phyloP scores from a whole-genome alignment of 2,113 vertebrate genomes.

The Cinclus mexicanus region DNA sequence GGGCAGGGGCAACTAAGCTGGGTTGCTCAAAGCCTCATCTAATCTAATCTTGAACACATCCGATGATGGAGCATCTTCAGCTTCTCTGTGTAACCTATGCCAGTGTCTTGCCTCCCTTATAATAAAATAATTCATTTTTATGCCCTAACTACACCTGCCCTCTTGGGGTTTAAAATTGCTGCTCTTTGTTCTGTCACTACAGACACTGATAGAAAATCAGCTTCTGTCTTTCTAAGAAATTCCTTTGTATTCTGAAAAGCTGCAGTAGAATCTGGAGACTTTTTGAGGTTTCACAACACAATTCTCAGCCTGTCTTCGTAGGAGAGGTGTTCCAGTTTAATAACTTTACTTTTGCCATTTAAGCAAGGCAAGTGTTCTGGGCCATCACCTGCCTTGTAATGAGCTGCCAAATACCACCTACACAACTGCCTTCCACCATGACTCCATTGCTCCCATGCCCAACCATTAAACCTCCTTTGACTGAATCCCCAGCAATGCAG shows the following conservation, averaged over 20 bases:
- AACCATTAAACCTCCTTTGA: not conserved
- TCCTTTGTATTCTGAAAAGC: not conserved
- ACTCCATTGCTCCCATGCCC: not conserved
- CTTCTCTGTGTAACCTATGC: not conserved
- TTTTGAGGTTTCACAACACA: not conserved
- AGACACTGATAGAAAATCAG: not conserved
- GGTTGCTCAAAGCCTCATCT: not conserved
- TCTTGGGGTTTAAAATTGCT: not conserved
- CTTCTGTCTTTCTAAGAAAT: not conserved
- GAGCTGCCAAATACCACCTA: not conserved
- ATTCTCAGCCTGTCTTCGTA: not conserved
- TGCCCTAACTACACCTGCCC: not conserved
- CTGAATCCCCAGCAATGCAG: not conserved
- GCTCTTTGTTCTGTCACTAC: not conserved
- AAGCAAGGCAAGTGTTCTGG: not conserved
- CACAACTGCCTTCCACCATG: not conserved
- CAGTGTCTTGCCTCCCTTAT: not conserved
- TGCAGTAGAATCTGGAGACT: not conserved
- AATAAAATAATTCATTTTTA: not conserved
- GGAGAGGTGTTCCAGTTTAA: not conserved
- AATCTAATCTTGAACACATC: not conserved
- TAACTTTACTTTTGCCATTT: not conserved
- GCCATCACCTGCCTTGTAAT: not conserved
- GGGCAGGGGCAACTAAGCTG: not conserved
- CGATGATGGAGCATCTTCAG: not conserved